Evolutionary conservation across 2,797 vertebrate genomes (phyloP), one percentile per base, ranked within the genome.

Genomic region (Pogonophryne albipinna): DNA sequence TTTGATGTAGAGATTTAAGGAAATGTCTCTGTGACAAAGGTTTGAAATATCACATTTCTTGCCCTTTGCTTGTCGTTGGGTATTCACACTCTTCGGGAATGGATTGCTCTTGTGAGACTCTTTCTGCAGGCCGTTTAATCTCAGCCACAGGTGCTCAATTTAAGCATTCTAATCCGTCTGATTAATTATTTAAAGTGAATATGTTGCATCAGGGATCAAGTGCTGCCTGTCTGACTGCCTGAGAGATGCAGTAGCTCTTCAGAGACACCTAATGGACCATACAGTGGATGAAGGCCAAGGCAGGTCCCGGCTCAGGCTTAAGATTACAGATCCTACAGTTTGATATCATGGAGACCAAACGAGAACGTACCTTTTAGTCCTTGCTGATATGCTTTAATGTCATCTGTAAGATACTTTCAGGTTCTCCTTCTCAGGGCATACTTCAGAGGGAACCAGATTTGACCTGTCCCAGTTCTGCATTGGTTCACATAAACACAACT

Each of bases 81-180:
- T 53, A 56, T 60, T 70, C 49, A 45, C 52, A 7, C 58, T 23
- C 47, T 7, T 67, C 16, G 14, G 45, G 16, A 12, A 10, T 42
- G 4, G 19, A 44, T 67, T 47, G 46, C 45, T 72, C 63, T 49
- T 27, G 27, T 49, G 42, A 53, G 49, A 44, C 47, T 3, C 47
- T 0, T 1, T 47, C 38, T 42, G 45, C 49, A 70, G 75, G 45
- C 49, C 17, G 12, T 59, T 66, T 19, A 64, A 19, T 4, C 19
- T 71, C 60, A 58, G 31, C 67, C 71, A 23, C 78, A 66, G 62
- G 72, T 96, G 96, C 84, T 93, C 94, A 27, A 66, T 92, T 23
- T 92, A 93, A 47, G 92, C 94, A 93, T 96, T 89, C 88, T 84
- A 73, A 60, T 71, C 47, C 13, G 0, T 76, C 47, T 61, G 60